A percentile compares a stretch with the other conserved stretches of the same genome.
Evolutionary conservation across 1,140 invertebrate species (phyloP).

Genomic region (Calycopis cecrops): DNA sequence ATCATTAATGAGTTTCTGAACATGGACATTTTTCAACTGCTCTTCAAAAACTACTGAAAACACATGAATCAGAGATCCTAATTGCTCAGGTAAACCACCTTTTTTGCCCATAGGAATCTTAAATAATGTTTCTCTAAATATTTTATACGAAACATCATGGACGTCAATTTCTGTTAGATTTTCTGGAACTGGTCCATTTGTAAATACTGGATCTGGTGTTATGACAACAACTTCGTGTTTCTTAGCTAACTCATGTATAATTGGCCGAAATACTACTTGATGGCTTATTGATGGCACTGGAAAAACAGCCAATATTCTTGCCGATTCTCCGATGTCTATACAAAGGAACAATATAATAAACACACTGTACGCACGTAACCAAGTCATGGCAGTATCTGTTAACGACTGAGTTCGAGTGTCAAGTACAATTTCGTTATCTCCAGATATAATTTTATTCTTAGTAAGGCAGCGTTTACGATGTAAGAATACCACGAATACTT

Average conservation of each 20-base stretch:
- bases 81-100: constrained; percentile 8
- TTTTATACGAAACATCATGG: not conserved
- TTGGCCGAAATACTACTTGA: constrained; percentile 8
- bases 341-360: not conserved
- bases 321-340: not conserved
- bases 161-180: constrained; percentile 12
- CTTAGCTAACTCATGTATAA: constrained; percentile 1
- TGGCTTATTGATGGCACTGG: constrained; percentile 12
- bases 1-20: constrained; percentile 29
- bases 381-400: not conserved
- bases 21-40: constrained; percentile 24
- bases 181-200: not conserved
- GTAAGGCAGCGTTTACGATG: too few species aligned
- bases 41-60: constrained; percentile 18
- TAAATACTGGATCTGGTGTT: constrained; percentile 9
- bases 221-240: constrained; percentile 10
- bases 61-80: not conserved
- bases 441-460: too few species aligned
- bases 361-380: too few species aligned
- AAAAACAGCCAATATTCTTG: constrained; percentile 7
- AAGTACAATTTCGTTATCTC: too few species aligned
- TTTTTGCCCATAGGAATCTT: constrained; percentile 3
- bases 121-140: constrained; percentile 2
- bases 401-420: too few species aligned
- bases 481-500: too few species aligned